phyloP scores from a whole-genome alignment of 1,140 invertebrate species.

The Chrysoperla carnea region DNA sequence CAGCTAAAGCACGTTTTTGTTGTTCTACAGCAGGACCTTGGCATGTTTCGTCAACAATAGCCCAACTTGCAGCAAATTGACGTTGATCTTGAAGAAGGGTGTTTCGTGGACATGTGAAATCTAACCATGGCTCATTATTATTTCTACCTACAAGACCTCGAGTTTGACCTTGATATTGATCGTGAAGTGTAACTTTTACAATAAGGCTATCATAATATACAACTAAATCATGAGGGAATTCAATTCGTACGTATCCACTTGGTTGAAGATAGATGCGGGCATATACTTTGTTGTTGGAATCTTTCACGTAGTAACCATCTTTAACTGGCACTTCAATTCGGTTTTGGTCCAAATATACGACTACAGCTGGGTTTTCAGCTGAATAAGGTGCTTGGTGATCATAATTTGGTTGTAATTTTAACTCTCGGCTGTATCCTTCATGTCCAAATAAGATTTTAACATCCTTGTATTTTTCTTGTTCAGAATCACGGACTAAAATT shows the following conservation, averaged over 20 bases:
- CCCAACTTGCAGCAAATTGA: slow-evolving; percentile 33
- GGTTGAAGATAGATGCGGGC: slow-evolving; percentile 29
- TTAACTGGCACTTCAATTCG: too few species aligned
- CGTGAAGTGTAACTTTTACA: slow-evolving; percentile 22
- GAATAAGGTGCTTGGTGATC: slow-evolving; percentile 20
- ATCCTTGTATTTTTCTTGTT: slow-evolving; percentile 3
- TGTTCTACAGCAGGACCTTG: slow-evolving; percentile 20
- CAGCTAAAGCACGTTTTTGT: slow-evolving; percentile 19
- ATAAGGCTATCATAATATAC: slow-evolving; percentile 33
- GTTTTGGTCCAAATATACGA: too few species aligned
- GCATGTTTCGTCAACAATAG: slow-evolving; percentile 23
- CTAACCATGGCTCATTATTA: slow-evolving; percentile 30
- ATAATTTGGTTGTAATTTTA: slow-evolving; percentile 8
- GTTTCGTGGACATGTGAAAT: slow-evolving; percentile 36
- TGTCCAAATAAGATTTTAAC: too few species aligned
- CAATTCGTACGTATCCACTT: slow-evolving; percentile 29
- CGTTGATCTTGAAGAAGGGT: slow-evolving; percentile 27
- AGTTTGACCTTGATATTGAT: slow-evolving; percentile 26
- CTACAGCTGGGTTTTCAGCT: neutral
- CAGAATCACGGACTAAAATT: neutral
- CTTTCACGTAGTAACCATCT: neutral
- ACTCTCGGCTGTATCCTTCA: neutral
- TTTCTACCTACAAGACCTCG: slow-evolving; percentile 46
- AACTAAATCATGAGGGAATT: slow-evolving; percentile 27
- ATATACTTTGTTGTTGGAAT: slow-evolving; percentile 8